Base-by-base conservation (phyloP, 2,113 vertebrate species). In the Prunella himalayana region DNA sequence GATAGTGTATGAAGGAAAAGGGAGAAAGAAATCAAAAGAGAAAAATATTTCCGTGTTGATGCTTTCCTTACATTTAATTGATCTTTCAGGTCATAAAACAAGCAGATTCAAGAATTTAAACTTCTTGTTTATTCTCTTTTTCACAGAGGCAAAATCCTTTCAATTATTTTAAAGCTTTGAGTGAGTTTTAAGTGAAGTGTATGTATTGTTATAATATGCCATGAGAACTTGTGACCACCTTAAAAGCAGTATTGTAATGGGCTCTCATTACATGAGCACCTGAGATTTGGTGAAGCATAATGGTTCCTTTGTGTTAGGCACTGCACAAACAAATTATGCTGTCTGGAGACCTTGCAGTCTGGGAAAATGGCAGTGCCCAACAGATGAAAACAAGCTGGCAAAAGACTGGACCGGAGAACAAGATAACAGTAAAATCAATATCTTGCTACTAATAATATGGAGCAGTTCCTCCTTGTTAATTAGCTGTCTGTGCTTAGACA, bases 371-470 rank as follows among this genome's bases (percentile, higher is more conserved):
- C 83, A 82, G 31, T 66, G 47, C 33, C 76, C 60, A 81, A 8
- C 72, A 92, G 37, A 66, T 3, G 2, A 79, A 92, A 93, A 42
- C 68, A 88, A 90, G 22, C 63, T 63, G 80, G 45, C 71, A 70
- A 59, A 72, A 56, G 44, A 22, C 28, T 53, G n/a, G 37, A 68
- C n/a, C 6, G 0, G 2, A 83, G 80, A 83, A 88, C 35, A 86
- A 94, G 83, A 88, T 88, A 96, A 86, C 47, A 64, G 76, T 78
- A 90, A 88, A 93, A 94, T 91, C 90, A 96, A 44, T 88, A 70
- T 63, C 68, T 82, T 88, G 60, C 68, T 78, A 4, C 47, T 88
- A 70, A 81, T 93, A 81, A 88, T 33, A 17, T 4, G 35, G 76
- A 86, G 51, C 60, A 21, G 39, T 84, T 78, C 15, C 33, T 86